Conservation (phyloP, 23 tunicate species). For the Halocynthia aurantium region DNA sequence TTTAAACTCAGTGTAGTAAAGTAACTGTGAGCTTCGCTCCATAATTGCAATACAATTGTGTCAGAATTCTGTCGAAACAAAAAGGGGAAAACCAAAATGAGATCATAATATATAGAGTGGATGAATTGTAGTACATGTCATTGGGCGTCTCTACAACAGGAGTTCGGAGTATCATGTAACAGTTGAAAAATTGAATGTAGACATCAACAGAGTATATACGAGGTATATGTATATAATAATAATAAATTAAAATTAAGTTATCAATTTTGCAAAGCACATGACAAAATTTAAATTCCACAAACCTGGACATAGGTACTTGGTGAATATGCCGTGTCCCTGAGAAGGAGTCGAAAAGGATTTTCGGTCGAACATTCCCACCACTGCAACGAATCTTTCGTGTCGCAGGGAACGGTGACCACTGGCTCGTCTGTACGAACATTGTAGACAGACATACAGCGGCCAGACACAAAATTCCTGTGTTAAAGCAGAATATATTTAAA, state of each 20-base stretch:
- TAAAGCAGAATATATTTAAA: too few relatives aligned
- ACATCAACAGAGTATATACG: too few relatives aligned
- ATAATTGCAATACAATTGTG: constrained; percentile 41
- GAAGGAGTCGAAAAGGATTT: constrained; percentile 60
- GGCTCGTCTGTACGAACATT: constrained; percentile 37
- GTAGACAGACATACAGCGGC: constrained; percentile 45
- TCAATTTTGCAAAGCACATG: too few relatives aligned
- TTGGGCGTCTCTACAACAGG: too few relatives aligned
- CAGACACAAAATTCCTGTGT: constrained; percentile 41
- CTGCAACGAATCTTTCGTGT: constrained; percentile 36
- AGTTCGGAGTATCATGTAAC: too few relatives aligned
- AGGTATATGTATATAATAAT: too few relatives aligned
- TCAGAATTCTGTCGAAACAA: constrained; percentile 18
- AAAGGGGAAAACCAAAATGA: too few relatives aligned
- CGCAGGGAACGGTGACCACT: constrained; percentile 39
- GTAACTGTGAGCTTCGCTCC: constrained; percentile 82
- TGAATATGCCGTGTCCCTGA: constrained; percentile 42
- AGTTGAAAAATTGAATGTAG: too few relatives aligned
- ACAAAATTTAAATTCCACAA: background rate
- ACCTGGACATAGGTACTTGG: constrained; percentile 61
- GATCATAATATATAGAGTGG: too few relatives aligned
- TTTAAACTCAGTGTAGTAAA: constrained; percentile 50
- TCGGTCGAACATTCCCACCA: constrained; percentile 69
- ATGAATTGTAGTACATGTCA: too few relatives aligned
- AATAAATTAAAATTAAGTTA: too few relatives aligned